A percentile compares a stretch with the other conserved stretches of the same genome.
These are phyloP conservation scores for Strigamia crassipes DNA, from an alignment of 2,888 invertebrate genomes.

Conservation along the genomic window DNA sequence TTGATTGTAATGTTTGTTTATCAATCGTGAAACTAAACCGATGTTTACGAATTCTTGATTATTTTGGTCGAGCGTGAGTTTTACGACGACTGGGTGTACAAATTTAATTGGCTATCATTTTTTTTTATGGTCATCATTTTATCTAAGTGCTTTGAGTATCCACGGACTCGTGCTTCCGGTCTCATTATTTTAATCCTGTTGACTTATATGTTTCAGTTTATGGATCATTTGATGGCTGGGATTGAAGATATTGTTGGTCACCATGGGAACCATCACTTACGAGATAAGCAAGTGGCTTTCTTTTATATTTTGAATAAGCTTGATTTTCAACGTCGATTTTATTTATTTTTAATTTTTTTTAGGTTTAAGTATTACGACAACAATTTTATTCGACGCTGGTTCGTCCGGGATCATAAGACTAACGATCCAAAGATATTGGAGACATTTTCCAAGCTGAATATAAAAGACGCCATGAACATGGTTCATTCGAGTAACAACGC, in stretches of 20 bases:
- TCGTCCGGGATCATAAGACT: slow-evolving; percentile 83
- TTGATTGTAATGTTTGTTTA: neutral
- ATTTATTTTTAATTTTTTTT: slow-evolving; percentile 52
- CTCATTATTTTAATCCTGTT: slow-evolving; percentile 26
- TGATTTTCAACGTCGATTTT: neutral
- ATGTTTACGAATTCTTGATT: neutral
- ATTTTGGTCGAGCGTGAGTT: neutral
- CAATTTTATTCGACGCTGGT: slow-evolving; percentile 85
- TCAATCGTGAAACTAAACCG: neutral
- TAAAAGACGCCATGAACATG: slow-evolving; percentile 91
- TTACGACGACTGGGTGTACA: neutral
- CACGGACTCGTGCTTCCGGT: neutral
- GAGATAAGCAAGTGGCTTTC: slow-evolving; percentile 73
- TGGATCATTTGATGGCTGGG: slow-evolving; percentile 97
- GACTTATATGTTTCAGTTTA: slow-evolving; percentile 70
- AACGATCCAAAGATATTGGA: slow-evolving; percentile 91
- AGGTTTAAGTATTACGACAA: slow-evolving; percentile 93
- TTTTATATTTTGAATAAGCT: neutral
- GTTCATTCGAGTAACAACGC: slow-evolving; percentile 86
- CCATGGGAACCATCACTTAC: slow-evolving; percentile 89
- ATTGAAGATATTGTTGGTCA: slow-evolving; percentile 94
- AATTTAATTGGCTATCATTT: neutral
- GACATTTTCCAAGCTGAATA: slow-evolving; percentile 89
- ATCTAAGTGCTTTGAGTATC: slow-evolving; percentile 13
- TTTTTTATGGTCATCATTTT: neutral